These are phyloP conservation scores for Eremobia ochroleuca DNA, from an alignment of 2,888 invertebrate species.

Conservation along the genomic window DNA sequence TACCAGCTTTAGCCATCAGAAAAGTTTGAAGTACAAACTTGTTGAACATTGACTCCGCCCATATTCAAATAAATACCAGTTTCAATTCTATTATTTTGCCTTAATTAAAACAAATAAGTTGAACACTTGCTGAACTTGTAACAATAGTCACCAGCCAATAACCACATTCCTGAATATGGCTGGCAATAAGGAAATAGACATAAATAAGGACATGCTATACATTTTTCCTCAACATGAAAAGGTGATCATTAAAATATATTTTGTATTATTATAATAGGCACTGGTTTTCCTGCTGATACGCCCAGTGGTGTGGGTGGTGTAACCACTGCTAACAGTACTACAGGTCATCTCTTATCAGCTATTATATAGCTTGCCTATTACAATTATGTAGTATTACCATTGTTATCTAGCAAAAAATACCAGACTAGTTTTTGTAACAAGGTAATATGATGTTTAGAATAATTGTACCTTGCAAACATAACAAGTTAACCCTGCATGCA, in stretches of 20 bases:
- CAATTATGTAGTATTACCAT: conserved; percentile 24
- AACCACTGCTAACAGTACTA: conserved; percentile 56
- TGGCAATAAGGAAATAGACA: conserved; percentile 41
- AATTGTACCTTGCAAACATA: conserved; percentile 1
- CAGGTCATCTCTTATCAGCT: conserved; percentile 48
- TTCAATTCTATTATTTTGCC: background rate
- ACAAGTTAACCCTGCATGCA: too few relatives aligned
- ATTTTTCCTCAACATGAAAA: conserved; percentile 40
- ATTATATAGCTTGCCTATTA: conserved; percentile 24
- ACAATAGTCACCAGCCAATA: background rate
- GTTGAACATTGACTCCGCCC: conserved; percentile 12
- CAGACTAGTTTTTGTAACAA: conserved; percentile 10
- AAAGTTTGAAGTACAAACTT: background rate
- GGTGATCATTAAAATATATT: conserved; percentile 39
- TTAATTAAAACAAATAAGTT: background rate
- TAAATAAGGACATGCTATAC: background rate
- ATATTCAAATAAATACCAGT: conserved; percentile 5
- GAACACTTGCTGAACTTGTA: conserved; percentile 1
- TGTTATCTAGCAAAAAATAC: conserved; percentile 45
- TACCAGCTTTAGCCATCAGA: background rate
- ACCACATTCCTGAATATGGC: background rate
- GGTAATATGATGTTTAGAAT: conserved; percentile 13
- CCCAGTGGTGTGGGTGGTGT: conserved; percentile 20
- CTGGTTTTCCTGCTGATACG: conserved; percentile 57
- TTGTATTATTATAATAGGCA: conserved; percentile 28